These are phyloP conservation scores for Sesia bembeciformis DNA, from an alignment of 2,888 invertebrate species.

Conservation along the genomic window DNA sequence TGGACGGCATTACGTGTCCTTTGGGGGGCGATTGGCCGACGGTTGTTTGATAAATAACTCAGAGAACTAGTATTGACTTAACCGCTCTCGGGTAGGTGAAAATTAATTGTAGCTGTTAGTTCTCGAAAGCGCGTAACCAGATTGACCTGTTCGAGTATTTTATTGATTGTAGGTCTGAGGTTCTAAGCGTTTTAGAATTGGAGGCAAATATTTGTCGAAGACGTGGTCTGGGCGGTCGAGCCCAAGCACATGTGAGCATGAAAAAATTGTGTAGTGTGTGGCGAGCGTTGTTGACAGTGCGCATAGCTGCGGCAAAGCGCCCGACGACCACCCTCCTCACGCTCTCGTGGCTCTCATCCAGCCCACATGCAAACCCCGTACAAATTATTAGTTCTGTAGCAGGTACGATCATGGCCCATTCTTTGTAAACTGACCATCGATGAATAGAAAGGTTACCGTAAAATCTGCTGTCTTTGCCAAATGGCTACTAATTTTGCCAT, in stretches of 20 bases:
- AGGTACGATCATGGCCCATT: too few relatives aligned
- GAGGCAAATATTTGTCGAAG: conserved; percentile 64
- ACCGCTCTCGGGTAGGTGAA: conserved; percentile 15
- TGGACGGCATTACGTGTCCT: not conserved
- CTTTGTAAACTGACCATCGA: too few relatives aligned
- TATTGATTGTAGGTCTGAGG: conserved; percentile 48
- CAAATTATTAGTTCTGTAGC: too few relatives aligned
- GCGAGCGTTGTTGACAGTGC: conserved; percentile 61
- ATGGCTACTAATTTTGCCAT: too few relatives aligned
- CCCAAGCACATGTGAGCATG: conserved; percentile 54
- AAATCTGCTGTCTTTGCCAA: too few relatives aligned
- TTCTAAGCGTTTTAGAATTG: conserved; percentile 65
- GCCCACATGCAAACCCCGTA: too few relatives aligned
- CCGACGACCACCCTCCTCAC: conserved; percentile 45
- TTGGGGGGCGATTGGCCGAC: conserved; percentile 22
- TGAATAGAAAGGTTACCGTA: too few relatives aligned
- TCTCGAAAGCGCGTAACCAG: conserved; percentile 15
- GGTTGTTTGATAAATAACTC: conserved; percentile 17
- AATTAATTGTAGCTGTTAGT: conserved; percentile 17
- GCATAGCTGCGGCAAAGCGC: conserved; percentile 51
- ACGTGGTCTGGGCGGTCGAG: conserved; percentile 55
- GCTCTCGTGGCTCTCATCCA: not conserved
- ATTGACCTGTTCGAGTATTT: conserved; percentile 38
- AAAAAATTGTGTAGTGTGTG: conserved; percentile 54
- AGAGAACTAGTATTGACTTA: conserved; percentile 12